Conservation (phyloP, 2,113 vertebrate species). For the Onychostruthus taczanowskii region DNA sequence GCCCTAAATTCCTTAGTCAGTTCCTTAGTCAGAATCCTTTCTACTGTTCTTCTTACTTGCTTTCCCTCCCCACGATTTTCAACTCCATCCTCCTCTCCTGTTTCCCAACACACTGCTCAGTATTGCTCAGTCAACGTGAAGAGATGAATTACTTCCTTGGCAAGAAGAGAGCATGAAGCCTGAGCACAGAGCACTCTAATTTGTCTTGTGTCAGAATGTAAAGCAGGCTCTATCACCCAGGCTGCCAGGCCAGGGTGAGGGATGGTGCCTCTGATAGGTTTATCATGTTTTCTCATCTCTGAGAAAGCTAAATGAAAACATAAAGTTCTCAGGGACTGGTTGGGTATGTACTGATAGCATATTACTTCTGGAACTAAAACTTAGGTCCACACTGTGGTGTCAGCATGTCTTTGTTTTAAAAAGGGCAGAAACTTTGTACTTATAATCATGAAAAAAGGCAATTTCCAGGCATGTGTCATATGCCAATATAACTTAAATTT, state of each 20-base stretch:
- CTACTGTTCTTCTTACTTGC: neutral
- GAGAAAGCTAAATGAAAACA: conserved; percentile 65
- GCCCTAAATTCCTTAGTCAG: neutral
- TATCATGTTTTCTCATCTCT: conserved; percentile 71
- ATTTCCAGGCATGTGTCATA: neutral
- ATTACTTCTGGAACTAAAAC: conserved; percentile 47
- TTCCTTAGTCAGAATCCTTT: neutral
- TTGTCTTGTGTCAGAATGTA: conserved; percentile 55
- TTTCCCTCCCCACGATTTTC: neutral
- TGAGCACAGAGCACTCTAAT: conserved; percentile 23
- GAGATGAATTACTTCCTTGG: conserved; percentile 35
- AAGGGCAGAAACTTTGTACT: neutral
- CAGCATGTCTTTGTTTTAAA: neutral
- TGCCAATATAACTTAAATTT: neutral
- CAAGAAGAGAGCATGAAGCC: conserved; percentile 31
- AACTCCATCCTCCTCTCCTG: neutral
- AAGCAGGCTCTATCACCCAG: conserved; percentile 50
- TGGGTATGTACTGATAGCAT: conserved; percentile 11
- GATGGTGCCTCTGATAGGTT: conserved; percentile 71
- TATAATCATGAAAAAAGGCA: neutral
- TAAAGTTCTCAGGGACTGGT: conserved; percentile 23
- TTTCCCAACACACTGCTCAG: neutral
- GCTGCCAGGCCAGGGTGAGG: conserved; percentile 66
- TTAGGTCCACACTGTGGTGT: conserved; percentile 2
- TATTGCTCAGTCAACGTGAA: conserved; percentile 28